These are phyloP conservation scores for Andrena haemorrhoa DNA, from an alignment of 2,888 invertebrate genomes.

Conservation along the genomic window DNA sequence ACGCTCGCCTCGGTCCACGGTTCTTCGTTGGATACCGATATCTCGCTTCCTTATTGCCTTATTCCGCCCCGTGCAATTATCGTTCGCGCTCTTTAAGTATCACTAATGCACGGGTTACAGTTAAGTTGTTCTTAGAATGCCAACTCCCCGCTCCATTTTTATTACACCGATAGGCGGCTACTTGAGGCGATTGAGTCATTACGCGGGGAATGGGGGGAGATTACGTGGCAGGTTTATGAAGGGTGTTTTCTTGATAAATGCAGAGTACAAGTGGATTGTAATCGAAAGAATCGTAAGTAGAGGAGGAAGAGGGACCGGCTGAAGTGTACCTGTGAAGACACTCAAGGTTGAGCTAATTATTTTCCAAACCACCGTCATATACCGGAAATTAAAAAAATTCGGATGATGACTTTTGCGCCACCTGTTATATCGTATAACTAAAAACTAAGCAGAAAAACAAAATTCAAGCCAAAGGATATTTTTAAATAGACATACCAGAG, in stretches of 20 bases:
- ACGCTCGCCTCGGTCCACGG: conserved; percentile 6
- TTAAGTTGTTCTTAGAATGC: conserved; percentile 6
- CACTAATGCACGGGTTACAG: conserved; percentile 7
- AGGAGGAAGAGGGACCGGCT: neutral
- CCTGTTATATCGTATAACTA: no score
- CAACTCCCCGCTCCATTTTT: neutral
- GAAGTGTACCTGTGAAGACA: neutral
- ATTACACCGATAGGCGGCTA: neutral
- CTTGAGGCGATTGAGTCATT: neutral
- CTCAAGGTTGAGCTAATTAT: neutral
- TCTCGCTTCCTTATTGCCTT: conserved; percentile 28
- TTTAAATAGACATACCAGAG: neutral
- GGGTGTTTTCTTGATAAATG: conserved; percentile 3
- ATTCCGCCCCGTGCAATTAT: conserved; percentile 25
- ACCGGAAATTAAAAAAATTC: no score
- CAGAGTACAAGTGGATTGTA: neutral
- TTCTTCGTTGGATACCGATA: conserved; percentile 15
- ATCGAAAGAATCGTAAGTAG: neutral
- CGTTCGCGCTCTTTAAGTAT: conserved; percentile 15
- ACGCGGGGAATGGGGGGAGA: neutral
- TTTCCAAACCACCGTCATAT: no score
- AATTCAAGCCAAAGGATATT: neutral
- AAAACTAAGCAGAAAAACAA: neutral
- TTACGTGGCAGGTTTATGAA: conserved; percentile 4
- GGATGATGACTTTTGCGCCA: no score